Evolutionary conservation across 2,113 vertebrate genomes (phyloP).

Genomic region (Oreochromis spilurus): DNA sequence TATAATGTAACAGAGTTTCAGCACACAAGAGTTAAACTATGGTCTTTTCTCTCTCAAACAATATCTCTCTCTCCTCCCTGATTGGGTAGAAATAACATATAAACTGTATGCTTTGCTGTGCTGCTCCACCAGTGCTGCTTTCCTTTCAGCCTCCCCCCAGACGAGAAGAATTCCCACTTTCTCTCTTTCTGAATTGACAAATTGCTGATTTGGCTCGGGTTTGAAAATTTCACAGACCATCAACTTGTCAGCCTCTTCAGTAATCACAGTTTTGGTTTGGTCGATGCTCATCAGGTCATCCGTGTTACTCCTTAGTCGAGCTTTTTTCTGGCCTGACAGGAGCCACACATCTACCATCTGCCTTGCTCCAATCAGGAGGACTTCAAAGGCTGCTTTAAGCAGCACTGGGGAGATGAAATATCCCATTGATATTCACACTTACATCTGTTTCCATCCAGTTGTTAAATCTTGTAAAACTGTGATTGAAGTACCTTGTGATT

Average conservation of each 20-base stretch:
- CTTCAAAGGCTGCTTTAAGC: constrained; percentile 17
- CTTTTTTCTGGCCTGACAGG: background rate
- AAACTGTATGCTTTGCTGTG: background rate
- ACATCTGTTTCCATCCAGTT: constrained; percentile 19
- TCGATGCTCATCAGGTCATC: constrained; percentile 8
- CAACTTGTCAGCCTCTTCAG: background rate
- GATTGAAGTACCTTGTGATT: background rate
- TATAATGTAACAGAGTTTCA: background rate
- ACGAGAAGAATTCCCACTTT: background rate
- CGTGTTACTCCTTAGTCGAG: background rate
- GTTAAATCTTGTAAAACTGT: background rate
- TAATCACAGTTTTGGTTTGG: constrained; percentile 1
- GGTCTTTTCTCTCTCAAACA: background rate
- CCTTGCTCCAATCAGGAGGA: background rate
- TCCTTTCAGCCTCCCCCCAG: background rate
- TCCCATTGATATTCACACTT: background rate
- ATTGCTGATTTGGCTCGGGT: background rate
- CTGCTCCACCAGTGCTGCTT: background rate
- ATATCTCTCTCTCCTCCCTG: background rate
- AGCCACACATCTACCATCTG: background rate
- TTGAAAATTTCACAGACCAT: background rate
- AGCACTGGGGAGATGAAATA: background rate
- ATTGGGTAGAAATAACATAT: background rate
- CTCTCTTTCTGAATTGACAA: background rate
- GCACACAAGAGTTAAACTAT: accelerated